Percentiles rank a stretch among this genome's conserved stretches.
Evolutionary conservation across 2,113 vertebrate species (phyloP).

Genomic region (Aleadryas rufinucha): DNA sequence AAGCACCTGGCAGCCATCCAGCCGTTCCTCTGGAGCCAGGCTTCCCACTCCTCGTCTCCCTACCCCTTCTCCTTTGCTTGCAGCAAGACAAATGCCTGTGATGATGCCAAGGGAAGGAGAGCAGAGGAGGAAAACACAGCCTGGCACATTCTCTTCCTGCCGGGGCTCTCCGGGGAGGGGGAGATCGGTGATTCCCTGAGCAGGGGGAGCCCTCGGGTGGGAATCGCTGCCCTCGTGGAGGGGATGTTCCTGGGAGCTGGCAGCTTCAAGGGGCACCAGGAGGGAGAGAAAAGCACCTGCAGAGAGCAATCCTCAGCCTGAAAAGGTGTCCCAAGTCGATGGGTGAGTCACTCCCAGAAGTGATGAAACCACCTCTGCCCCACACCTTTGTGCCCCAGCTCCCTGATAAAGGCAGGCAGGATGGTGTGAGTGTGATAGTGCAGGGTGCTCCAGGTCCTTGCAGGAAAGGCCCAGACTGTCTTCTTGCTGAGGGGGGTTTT

Average conservation of each 20-base stretch:
- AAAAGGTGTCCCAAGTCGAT: accelerated
- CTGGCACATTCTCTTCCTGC: background rate
- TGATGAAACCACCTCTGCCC: accelerated
- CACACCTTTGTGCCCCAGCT: background rate
- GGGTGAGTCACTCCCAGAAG: background rate
- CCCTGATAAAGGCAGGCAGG: background rate
- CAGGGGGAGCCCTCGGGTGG: background rate
- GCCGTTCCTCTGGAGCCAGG: background rate
- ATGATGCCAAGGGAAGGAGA: background rate
- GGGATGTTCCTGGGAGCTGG: background rate
- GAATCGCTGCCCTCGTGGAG: accelerated
- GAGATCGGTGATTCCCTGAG: background rate
- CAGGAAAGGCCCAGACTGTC: accelerated
- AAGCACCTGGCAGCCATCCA: background rate
- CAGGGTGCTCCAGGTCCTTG: background rate
- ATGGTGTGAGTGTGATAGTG: accelerated
- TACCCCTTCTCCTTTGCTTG: background rate
- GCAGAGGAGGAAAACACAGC: background rate
- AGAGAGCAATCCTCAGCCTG: background rate
- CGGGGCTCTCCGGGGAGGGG: background rate
- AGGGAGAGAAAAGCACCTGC: background rate
- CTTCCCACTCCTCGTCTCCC: background rate
- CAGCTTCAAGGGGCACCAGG: background rate
- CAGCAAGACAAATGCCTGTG: background rate
- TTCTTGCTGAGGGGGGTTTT: background rate